Conservation (phyloP, 1,140 invertebrate genomes). For the Drosophila insularis region DNA sequence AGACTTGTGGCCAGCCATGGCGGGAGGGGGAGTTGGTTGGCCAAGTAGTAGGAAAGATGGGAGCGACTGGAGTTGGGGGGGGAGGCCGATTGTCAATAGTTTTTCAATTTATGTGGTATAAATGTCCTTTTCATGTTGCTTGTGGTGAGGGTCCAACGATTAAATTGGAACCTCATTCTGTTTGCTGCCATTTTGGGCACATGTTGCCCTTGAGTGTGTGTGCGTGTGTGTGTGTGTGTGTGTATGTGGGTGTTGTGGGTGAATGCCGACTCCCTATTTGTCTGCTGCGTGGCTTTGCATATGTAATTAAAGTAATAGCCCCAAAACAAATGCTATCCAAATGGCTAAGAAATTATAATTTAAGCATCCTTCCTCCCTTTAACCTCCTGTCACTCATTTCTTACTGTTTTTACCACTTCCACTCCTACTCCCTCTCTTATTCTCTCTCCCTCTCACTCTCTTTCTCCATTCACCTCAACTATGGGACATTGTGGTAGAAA, state of each 20-base stretch:
- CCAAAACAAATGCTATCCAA: conserved; percentile 10
- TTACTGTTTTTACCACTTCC: too few species aligned
- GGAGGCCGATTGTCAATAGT: conserved; percentile 55
- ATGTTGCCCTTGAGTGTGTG: conserved; percentile 29
- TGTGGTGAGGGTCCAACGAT: not conserved
- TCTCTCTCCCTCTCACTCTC: not conserved
- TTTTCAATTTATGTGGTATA: conserved; percentile 75
- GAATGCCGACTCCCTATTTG: not conserved
- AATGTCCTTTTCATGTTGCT: conserved; percentile 19
- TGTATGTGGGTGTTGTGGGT: not conserved
- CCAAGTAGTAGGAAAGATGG: not conserved
- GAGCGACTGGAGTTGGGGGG: not conserved
- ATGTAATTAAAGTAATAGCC: conserved; percentile 52
- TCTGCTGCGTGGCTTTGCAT: conserved; percentile 52
- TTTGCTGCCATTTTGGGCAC: conserved; percentile 52
- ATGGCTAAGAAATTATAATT: conserved; percentile 62
- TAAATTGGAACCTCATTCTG: not conserved
- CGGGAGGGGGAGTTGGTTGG: too few species aligned
- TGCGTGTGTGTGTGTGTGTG: not conserved
- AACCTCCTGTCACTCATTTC: too few species aligned
- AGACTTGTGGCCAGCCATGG: too few species aligned
- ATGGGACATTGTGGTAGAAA: conserved; percentile 13
- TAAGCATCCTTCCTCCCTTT: not conserved
- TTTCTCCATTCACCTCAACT: too few species aligned
- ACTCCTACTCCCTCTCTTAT: not conserved